A percentile compares a stretch with the other conserved stretches of the same genome.
phyloP scores from a whole-genome alignment of 2,888 invertebrate genomes.

The Euplexia lucipara region DNA sequence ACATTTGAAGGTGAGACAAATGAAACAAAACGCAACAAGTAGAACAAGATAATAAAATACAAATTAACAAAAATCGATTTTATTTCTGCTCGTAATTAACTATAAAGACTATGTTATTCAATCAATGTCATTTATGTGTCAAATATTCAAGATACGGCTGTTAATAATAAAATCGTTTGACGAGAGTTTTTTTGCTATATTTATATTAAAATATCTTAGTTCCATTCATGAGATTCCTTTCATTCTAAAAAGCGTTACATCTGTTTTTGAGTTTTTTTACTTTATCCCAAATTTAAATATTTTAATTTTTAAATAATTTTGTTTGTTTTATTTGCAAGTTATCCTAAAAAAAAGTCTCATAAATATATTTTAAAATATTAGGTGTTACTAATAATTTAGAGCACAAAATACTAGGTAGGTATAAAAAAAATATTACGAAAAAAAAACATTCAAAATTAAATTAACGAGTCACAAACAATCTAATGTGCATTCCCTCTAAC shows the following conservation, averaged over 20 bases:
- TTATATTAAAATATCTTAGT: not conserved
- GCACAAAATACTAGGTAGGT: too few relatives aligned
- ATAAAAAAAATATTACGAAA: not conserved
- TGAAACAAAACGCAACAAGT: conserved; percentile 42
- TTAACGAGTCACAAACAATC: not conserved
- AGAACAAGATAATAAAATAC: conserved; percentile 54
- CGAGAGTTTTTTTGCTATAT: conserved; percentile 6
- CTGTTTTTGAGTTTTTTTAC: too few relatives aligned
- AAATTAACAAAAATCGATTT: conserved; percentile 56
- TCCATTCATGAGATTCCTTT: not conserved
- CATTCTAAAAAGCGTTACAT: too few relatives aligned
- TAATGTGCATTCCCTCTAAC: conserved; percentile 53
- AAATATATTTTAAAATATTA: too few relatives aligned
- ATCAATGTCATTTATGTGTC: conserved; percentile 47
- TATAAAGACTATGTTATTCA: conserved; percentile 46
- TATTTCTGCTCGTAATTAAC: conserved; percentile 45
- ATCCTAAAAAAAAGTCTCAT: too few relatives aligned
- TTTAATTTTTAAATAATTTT: too few relatives aligned
- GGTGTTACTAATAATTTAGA: too few relatives aligned
- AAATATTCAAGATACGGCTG: conserved; percentile 3
- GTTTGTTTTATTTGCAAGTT: too few relatives aligned
- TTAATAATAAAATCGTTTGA: conserved; percentile 17
- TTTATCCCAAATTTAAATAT: too few relatives aligned
- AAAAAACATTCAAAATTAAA: not conserved
- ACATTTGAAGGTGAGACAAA: conserved; percentile 53